A percentile compares a stretch with the other conserved stretches of the same genome.
Evolutionary conservation across 2,113 vertebrate species (phyloP).

Genomic region (Thryonomys swinderianus): DNA sequence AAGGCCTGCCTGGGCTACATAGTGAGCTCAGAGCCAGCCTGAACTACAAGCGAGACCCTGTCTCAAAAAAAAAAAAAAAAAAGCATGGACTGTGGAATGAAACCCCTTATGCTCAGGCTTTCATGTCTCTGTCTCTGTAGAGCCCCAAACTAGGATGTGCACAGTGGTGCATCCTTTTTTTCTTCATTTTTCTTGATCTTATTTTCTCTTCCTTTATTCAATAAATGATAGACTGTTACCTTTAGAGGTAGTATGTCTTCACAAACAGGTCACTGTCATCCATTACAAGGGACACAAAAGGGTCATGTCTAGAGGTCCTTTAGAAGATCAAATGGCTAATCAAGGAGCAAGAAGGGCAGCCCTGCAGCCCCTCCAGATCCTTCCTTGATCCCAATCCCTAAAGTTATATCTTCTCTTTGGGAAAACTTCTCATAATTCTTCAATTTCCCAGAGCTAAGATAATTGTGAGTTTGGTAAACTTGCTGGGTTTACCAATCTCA

Average conservation of each 20-base stretch:
- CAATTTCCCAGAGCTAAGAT: background rate
- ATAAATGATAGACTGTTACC: background rate
- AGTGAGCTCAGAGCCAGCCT: no score
- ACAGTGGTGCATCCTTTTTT: background rate
- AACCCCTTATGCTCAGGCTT: background rate
- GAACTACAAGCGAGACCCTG: no score
- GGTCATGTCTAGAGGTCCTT: background rate
- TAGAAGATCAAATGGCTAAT: background rate
- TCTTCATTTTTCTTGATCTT: background rate
- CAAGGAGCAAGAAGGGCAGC: background rate
- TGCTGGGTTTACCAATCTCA: background rate
- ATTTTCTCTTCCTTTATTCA: background rate
- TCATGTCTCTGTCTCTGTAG: background rate
- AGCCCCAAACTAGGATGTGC: background rate
- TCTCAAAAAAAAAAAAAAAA: no score
- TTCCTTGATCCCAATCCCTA: background rate
- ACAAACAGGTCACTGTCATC: background rate
- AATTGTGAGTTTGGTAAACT: background rate
- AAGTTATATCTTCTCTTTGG: background rate
- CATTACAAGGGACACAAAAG: background rate
- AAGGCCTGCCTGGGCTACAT: no score
- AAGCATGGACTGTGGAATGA: background rate
- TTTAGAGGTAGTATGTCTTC: background rate
- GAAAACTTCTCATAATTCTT: background rate
- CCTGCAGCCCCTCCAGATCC: background rate